Percentiles rank a stretch among this genome's conserved stretches.
phyloP scores from a whole-genome alignment of 2,113 vertebrate species.

The Gnathonemus echidnorhynchus region DNA sequence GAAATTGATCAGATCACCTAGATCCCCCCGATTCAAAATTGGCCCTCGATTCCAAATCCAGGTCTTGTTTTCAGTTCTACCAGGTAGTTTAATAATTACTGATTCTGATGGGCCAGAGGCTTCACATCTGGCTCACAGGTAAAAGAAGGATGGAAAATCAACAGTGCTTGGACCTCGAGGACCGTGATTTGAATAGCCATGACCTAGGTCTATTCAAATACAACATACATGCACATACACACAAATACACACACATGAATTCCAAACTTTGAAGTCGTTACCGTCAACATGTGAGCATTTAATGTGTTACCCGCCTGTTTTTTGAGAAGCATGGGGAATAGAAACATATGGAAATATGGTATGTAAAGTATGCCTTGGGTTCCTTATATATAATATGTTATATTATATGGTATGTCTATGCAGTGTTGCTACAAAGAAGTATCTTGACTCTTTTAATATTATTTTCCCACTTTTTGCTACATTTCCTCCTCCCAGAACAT shows the following conservation, averaged over 20 bases:
- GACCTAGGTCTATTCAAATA: not conserved
- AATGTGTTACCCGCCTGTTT: not conserved
- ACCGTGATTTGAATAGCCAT: too few relatives aligned
- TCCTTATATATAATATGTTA: not conserved
- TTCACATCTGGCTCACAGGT: too few relatives aligned
- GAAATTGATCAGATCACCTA: not conserved
- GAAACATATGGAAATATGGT: not conserved
- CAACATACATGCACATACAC: not conserved
- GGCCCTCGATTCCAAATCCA: too few relatives aligned
- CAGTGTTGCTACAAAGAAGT: not conserved
- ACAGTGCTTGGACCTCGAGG: too few relatives aligned
- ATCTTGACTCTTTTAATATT: not conserved
- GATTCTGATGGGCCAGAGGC: too few relatives aligned
- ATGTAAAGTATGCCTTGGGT: not conserved
- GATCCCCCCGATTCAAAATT: not conserved
- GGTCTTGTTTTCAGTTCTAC: too few relatives aligned
- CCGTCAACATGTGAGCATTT: not conserved
- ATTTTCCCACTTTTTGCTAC: not conserved
- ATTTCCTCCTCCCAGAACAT: constrained; percentile 62
- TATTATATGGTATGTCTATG: not conserved
- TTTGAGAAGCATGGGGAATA: not conserved
- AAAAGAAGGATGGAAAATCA: too few relatives aligned
- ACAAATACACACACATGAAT: not conserved
- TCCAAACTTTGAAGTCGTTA: not conserved
- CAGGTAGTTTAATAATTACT: too few relatives aligned